Percentiles rank a stretch among this genome's conserved stretches.
Conservation (phyloP, 2,113 vertebrate genomes). For the Castor canadensis region DNA sequence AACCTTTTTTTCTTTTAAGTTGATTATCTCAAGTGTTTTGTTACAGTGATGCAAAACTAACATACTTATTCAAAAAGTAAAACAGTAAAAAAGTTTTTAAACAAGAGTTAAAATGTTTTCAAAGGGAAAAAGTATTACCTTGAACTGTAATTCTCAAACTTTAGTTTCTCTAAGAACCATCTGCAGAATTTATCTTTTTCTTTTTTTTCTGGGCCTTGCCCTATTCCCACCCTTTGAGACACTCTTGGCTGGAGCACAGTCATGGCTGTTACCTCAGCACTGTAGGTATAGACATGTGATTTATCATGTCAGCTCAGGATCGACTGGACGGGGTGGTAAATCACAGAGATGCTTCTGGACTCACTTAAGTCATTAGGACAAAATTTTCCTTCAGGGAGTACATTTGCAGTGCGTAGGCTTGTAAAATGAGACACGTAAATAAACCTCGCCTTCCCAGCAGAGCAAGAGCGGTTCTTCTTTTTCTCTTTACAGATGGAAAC, state of each 20-base stretch:
- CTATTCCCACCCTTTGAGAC: background rate
- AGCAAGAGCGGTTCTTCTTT: background rate
- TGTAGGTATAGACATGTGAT: background rate
- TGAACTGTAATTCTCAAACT: background rate
- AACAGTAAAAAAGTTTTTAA: too few relatives aligned
- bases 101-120: background rate
- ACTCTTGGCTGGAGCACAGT: background rate
- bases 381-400: constrained; percentile 42
- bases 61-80: background rate
- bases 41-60: background rate
- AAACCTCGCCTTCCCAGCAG: background rate
- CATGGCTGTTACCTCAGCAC: background rate
- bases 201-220: background rate
- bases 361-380: constrained; percentile 41
- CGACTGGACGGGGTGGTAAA: background rate
- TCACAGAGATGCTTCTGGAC: constrained; percentile 42
- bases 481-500: background rate
- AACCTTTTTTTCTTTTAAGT: background rate
- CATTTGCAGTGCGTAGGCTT: background rate
- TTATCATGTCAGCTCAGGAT: background rate
- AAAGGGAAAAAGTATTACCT: background rate
- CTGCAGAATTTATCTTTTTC: background rate
- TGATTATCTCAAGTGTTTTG: background rate
- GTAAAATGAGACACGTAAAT: constrained; percentile 21
- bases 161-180: background rate